A percentile compares a stretch with the other conserved stretches of the same genome.
Evolutionary conservation across 2,888 invertebrate species (phyloP).

Genomic region (Andrena chrysosceles): DNA sequence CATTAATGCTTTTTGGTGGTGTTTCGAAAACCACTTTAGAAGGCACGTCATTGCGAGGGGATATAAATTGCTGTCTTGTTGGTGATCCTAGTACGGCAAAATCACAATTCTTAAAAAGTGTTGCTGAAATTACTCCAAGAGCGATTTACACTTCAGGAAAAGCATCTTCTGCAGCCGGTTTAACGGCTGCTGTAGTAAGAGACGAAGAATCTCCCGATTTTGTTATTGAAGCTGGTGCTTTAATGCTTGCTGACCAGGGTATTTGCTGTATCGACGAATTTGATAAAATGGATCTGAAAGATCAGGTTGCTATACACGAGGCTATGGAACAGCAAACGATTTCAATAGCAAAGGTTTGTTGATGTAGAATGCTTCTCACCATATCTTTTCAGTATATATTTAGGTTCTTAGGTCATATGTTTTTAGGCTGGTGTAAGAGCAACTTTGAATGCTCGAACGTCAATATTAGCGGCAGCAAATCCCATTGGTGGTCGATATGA

Average conservation of each 20-base stretch:
- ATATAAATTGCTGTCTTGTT: constrained; percentile 98
- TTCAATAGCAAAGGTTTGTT: constrained; percentile 94
- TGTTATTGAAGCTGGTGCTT: constrained; percentile 99
- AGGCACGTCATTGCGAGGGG: constrained; percentile 96
- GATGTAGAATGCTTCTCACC: not conserved
- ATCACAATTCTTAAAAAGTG: constrained; percentile 98
- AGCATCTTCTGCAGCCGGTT: constrained; percentile 98
- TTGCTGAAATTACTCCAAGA: constrained; percentile 96
- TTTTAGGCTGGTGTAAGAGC: constrained; percentile 96
- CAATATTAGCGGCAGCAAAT: constrained; percentile 99
- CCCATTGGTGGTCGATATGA: constrained; percentile 99
- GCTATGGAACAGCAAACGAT: constrained; percentile 99
- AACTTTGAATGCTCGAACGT: constrained; percentile 98
- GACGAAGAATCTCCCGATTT: constrained; percentile 99
- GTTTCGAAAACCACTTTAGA: constrained; percentile 97
- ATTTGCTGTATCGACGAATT: constrained; percentile 99
- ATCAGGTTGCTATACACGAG: constrained; percentile 99
- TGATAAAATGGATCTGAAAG: constrained; percentile 99
- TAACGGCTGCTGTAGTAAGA: constrained; percentile 98
- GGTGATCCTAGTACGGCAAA: constrained; percentile 99
- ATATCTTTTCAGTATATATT: not conserved
- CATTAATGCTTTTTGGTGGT: constrained; percentile 98
- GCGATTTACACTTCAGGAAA: constrained; percentile 99
- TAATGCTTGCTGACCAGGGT: constrained; percentile 99
- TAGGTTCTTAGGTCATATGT: not conserved